These are phyloP conservation scores for Aphelinus atriplicis DNA, from an alignment of 1,140 invertebrate genomes.

Conservation along the genomic window DNA sequence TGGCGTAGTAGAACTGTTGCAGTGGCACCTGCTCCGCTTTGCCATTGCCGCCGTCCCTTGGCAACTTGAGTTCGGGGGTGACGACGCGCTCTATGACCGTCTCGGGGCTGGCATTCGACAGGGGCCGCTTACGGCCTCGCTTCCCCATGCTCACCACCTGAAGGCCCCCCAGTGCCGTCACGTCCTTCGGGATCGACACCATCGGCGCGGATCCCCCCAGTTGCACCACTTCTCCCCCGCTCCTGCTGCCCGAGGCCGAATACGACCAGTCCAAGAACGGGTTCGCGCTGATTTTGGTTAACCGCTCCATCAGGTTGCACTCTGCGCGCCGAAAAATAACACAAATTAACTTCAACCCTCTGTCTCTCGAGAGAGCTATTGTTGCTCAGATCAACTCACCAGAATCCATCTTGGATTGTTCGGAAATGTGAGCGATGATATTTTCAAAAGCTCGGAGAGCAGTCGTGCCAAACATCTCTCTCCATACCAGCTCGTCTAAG, in stretches of 20 bases:
- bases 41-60: background rate
- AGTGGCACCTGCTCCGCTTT: constrained; percentile 47
- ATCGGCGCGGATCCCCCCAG: constrained; percentile 27
- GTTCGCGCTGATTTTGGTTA: constrained; percentile 77
- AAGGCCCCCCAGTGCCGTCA: background rate
- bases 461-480: constrained; percentile 78
- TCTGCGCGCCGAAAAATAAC: constrained; percentile 39
- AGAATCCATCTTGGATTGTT: constrained; percentile 75
- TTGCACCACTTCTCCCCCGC: too few relatives aligned
- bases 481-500: constrained; percentile 86
- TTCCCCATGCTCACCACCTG: constrained; percentile 16
- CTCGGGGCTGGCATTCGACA: constrained; percentile 20
- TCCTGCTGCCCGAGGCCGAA: constrained; percentile 14
- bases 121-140: constrained; percentile 12
- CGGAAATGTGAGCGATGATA: constrained; percentile 80
- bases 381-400: constrained; percentile 52
- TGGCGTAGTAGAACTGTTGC: constrained; percentile 61
- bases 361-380: too few relatives aligned
- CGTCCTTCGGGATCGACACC: constrained; percentile 43
- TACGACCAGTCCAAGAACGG: constrained; percentile 84
- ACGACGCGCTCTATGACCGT: background rate
- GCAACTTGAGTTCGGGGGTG: constrained; percentile 26
- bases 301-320: constrained; percentile 66
- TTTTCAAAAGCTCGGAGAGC: constrained; percentile 83
- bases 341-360: too few relatives aligned